phyloP scores from a whole-genome alignment of 2,113 vertebrate genomes.

The Hippoglossus stenolepis region DNA sequence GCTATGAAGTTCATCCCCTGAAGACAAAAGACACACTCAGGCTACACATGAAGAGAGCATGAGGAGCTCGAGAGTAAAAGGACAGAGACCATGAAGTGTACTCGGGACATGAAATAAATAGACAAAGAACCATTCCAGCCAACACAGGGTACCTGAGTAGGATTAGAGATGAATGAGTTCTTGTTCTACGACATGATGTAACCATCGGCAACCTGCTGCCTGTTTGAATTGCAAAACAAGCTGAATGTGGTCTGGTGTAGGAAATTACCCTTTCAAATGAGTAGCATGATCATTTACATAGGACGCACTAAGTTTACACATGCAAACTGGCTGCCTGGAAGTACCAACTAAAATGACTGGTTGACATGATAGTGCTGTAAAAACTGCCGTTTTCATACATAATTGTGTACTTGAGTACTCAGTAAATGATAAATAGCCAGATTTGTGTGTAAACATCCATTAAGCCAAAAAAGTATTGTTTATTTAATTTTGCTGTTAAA shows the following conservation, averaged over 20 bases:
- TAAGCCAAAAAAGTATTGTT: no score
- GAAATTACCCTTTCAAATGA: constrained; percentile 59
- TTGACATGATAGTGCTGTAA: no score
- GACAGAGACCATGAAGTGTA: background rate
- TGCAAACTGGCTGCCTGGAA: background rate
- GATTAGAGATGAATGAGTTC: background rate
- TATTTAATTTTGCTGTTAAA: no score
- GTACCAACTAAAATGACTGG: background rate
- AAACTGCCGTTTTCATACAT: no score
- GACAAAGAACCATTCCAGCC: background rate
- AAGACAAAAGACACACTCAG: constrained; percentile 43
- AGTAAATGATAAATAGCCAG: no score
- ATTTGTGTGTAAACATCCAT: no score
- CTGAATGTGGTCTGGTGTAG: background rate
- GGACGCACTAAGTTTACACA: background rate
- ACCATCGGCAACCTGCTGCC: background rate
- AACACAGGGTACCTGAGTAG: background rate
- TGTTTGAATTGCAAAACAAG: constrained; percentile 52
- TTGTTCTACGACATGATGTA: background rate
- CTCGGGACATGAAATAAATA: background rate
- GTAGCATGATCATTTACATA: background rate
- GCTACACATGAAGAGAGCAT: constrained; percentile 5
- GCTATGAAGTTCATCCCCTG: constrained; percentile 99
- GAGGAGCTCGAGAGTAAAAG: constrained; percentile 9
- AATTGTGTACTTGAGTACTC: no score